These are phyloP conservation scores for Cheilinus undulatus DNA, from an alignment of 2,113 vertebrate species.

Conservation along the genomic window DNA sequence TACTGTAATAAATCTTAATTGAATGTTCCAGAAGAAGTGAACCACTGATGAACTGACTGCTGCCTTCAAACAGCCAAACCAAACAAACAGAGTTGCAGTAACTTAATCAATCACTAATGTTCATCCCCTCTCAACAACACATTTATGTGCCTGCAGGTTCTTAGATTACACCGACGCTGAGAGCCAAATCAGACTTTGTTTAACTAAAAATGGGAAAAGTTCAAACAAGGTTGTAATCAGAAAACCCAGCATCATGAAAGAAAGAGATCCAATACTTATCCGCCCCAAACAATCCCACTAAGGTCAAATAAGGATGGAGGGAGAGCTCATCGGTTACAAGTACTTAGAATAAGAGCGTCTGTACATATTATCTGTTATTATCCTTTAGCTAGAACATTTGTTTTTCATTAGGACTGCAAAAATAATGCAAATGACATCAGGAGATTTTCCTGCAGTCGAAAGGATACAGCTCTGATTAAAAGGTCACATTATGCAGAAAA, in stretches of 20 bases:
- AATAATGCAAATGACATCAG: no score
- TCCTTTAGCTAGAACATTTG: no score
- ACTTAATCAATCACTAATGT: constrained; percentile 3
- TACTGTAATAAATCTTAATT: constrained; percentile 8
- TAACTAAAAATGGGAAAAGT: neutral
- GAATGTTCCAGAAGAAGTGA: constrained; percentile 27
- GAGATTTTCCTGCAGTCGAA: no score
- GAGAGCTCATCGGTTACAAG: neutral
- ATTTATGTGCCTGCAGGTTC: constrained; percentile 9
- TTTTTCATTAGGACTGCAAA: no score
- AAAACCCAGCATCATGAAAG: neutral
- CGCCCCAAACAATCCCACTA: no score
- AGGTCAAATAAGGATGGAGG: neutral
- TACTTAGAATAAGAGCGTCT: neutral
- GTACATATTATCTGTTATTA: no score
- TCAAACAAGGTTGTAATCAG: neutral
- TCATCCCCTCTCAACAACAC: neutral
- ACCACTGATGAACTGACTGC: constrained; percentile 20
- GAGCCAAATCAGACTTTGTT: neutral
- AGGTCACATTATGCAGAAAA: no score
- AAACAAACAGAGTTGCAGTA: constrained; percentile 33
- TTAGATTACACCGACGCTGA: neutral
- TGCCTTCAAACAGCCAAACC: constrained; percentile 31
- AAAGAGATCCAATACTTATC: no score
- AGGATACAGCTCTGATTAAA: no score